Percentiles rank a stretch among this genome's conserved stretches.
phyloP scores from a whole-genome alignment of 2,113 vertebrate species.

The Hippocampus guttulatus region DNA sequence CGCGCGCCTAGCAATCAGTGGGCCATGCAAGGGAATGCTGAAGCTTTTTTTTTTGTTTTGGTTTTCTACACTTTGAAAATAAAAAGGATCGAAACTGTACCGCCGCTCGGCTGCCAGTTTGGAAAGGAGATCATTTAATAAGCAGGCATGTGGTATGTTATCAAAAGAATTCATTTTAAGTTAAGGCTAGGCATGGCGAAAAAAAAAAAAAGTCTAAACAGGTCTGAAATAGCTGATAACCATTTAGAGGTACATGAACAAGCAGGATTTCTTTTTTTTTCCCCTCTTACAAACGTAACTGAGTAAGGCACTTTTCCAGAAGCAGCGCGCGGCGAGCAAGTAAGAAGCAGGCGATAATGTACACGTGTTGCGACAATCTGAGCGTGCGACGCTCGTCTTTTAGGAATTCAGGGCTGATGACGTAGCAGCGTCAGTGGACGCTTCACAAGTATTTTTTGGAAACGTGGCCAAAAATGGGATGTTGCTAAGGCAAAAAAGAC shows the following conservation, averaged over 20 bases:
- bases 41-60: constrained; percentile 23
- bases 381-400: constrained; percentile 31
- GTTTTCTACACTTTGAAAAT: not conserved
- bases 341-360: constrained; percentile 29
- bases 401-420: constrained; percentile 38
- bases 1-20: constrained; percentile 19
- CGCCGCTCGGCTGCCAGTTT: not conserved
- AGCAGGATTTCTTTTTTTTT: not conserved
- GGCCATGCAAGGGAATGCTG: constrained; percentile 23
- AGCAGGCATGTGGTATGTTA: too few relatives aligned
- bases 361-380: constrained; percentile 20
- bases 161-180: constrained; percentile 12
- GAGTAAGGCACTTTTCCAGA: constrained; percentile 73
- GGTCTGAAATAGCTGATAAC: constrained; percentile 54
- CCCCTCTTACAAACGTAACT: constrained; percentile 39
- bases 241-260: not conserved
- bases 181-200: constrained; percentile 45
- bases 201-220: constrained; percentile 38
- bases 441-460: constrained; percentile 23
- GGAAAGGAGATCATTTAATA: not conserved
- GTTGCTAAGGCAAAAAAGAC: constrained; percentile 22
- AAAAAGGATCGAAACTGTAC: not conserved
- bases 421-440: constrained; percentile 6
- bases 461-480: constrained; percentile 12
- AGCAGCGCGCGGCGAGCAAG: constrained; percentile 48